phyloP scores from a whole-genome alignment of 2,113 vertebrate species.

The Jaculus jaculus region DNA sequence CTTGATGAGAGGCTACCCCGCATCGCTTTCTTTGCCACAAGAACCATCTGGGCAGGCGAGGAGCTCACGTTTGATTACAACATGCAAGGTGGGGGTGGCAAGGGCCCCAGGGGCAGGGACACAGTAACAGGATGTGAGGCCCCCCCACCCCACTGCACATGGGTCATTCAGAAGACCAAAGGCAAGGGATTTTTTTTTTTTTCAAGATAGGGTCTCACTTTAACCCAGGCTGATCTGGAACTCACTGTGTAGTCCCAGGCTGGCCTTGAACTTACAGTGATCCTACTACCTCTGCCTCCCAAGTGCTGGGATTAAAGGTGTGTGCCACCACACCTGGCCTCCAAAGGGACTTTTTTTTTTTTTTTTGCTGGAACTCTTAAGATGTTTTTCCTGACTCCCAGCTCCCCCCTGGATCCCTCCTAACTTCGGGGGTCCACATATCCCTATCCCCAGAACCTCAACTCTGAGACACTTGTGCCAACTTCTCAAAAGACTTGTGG shows the following conservation, averaged over 20 bases:
- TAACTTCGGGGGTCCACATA: neutral
- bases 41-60: conserved; percentile 90
- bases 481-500: conserved; percentile 9
- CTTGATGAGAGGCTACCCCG: conserved; percentile 92
- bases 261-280: too few relatives aligned
- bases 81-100: conserved; percentile 89
- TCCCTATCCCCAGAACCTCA: neutral
- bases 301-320: too few relatives aligned
- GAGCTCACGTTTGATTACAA: conserved; percentile 98
- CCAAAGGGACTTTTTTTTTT: neutral
- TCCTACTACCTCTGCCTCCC: too few relatives aligned
- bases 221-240: too few relatives aligned
- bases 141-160: neutral
- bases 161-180: neutral
- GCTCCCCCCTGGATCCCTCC: neutral
- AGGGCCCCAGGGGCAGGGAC: conserved; percentile 2
- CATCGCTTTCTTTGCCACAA: conserved; percentile 93
- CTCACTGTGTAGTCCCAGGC: too few relatives aligned
- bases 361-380: conserved; percentile 41
- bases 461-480: neutral
- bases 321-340: too few relatives aligned
- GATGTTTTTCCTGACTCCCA: conserved; percentile 22
- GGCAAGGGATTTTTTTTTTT: too few relatives aligned
- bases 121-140: neutral
- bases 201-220: too few relatives aligned